phyloP scores from a whole-genome alignment of 2,888 invertebrate species.

The Drosophila formosana region DNA sequence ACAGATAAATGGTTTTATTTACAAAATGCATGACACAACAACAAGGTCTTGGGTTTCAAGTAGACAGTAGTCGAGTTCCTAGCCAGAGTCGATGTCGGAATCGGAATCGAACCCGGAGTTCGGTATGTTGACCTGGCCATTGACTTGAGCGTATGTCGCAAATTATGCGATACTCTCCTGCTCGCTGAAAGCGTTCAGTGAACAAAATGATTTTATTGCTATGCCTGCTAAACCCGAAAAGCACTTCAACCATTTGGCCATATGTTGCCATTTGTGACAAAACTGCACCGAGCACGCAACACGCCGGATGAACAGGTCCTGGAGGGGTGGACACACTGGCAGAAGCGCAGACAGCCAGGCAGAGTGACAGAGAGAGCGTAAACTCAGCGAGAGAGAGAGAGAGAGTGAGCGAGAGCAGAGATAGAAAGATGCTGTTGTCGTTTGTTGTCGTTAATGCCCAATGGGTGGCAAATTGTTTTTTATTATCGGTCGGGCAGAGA shows the following conservation, averaged over 20 bases:
- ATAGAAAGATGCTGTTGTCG: slow-evolving; percentile 64
- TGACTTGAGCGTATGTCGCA: slow-evolving; percentile 77
- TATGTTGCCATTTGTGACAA: slow-evolving; percentile 81
- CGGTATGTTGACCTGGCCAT: slow-evolving; percentile 43
- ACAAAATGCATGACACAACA: slow-evolving; percentile 59
- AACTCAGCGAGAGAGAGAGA: not conserved
- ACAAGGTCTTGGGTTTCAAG: not conserved
- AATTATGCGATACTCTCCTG: slow-evolving; percentile 60
- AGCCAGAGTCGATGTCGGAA: not conserved
- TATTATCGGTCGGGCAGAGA: slow-evolving; percentile 68
- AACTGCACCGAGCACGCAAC: slow-evolving; percentile 64
- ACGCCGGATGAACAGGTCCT: slow-evolving; percentile 18
- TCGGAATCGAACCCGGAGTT: not conserved
- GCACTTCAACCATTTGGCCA: slow-evolving; percentile 76
- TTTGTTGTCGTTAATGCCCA: slow-evolving; percentile 80
- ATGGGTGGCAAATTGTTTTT: slow-evolving; percentile 84
- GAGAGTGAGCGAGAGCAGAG: slow-evolving; percentile 13
- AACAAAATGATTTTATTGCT: slow-evolving; percentile 83
- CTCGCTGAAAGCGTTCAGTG: slow-evolving; percentile 70
- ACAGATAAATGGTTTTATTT: slow-evolving; percentile 76
- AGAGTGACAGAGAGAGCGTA: slow-evolving; percentile 15
- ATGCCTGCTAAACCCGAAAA: slow-evolving; percentile 52
- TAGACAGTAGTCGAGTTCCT: not conserved
- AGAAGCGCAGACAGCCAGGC: slow-evolving; percentile 5
- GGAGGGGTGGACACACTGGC: slow-evolving; percentile 28